phyloP scores from a whole-genome alignment of 2,797 vertebrate species.

The Hippopotamyrus pictus region DNA sequence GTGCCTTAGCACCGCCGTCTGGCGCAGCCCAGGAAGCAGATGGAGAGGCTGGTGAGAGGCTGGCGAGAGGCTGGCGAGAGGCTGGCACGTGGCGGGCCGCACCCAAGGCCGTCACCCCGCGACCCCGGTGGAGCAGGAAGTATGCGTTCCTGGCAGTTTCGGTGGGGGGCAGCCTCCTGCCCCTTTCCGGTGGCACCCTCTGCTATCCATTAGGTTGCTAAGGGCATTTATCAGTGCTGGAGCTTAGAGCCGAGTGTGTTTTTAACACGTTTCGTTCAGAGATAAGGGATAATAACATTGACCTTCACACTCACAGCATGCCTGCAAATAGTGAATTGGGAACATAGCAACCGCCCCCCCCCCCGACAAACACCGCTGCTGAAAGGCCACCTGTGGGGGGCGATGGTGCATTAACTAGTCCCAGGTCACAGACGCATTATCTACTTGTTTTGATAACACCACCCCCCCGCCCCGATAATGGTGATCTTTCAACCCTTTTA shows the following conservation, averaged over 20 bases:
- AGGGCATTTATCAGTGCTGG: not conserved
- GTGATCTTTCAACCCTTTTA: not conserved
- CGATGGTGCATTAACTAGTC: not conserved
- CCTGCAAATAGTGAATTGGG: not conserved
- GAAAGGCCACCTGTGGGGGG: not conserved
- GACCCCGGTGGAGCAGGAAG: not conserved
- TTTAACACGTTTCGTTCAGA: not conserved
- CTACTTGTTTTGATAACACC: not conserved
- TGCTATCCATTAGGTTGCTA: not conserved
- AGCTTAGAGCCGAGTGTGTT: not conserved
- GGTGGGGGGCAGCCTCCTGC: not conserved
- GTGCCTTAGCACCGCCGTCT: not conserved
- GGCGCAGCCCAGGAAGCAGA: not conserved
- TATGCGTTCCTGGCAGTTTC: not conserved
- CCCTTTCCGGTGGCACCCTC: not conserved
- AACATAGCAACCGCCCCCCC: slow-evolving; percentile 14
- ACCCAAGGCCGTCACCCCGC: not conserved
- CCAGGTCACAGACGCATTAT: not conserved
- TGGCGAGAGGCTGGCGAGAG: not conserved
- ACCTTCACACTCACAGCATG: slow-evolving; percentile 28
- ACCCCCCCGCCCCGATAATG: not conserved
- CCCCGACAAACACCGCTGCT: slow-evolving; percentile 10
- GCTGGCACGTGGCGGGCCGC: not conserved
- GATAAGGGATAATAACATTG: slow-evolving; percentile 21
- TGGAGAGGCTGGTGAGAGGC: not conserved